These are phyloP conservation scores for Dryas iulia DNA, from an alignment of 1,140 invertebrate genomes.

Conservation along the genomic window DNA sequence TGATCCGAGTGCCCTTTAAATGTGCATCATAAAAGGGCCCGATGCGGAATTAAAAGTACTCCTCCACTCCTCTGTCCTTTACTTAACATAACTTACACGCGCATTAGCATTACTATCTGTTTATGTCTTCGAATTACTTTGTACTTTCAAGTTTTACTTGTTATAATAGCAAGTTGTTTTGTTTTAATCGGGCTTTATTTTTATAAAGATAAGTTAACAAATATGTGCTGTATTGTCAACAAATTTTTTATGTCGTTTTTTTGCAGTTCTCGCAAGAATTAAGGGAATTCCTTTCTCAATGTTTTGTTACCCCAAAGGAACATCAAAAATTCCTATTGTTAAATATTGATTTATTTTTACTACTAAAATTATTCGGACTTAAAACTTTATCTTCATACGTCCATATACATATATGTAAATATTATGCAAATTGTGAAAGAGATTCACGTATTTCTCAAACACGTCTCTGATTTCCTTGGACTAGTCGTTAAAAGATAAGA, in stretches of 20 bases:
- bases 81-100: constrained; percentile 14
- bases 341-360: too few species aligned
- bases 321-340: too few species aligned
- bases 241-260: too few species aligned
- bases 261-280: too few species aligned
- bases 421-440: neutral
- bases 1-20: constrained; percentile 60
- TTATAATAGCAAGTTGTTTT: neutral
- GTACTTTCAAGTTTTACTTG: neutral
- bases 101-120: neutral
- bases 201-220: neutral
- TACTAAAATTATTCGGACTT: neutral
- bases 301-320: too few species aligned
- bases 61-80: constrained; percentile 24
- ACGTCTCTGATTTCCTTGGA: neutral
- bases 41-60: constrained; percentile 33
- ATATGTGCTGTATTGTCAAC: too few species aligned
- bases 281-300: too few species aligned
- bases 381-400: neutral
- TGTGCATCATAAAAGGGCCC: constrained; percentile 50
- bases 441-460: neutral
- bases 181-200: neutral
- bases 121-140: neutral
- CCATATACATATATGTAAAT: neutral
- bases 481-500: neutral